A percentile compares a stretch with the other conserved stretches of the same genome.
Evolutionary conservation across 2,113 vertebrate genomes (phyloP).

Genomic region (Phalacrocorax pelagicus): DNA sequence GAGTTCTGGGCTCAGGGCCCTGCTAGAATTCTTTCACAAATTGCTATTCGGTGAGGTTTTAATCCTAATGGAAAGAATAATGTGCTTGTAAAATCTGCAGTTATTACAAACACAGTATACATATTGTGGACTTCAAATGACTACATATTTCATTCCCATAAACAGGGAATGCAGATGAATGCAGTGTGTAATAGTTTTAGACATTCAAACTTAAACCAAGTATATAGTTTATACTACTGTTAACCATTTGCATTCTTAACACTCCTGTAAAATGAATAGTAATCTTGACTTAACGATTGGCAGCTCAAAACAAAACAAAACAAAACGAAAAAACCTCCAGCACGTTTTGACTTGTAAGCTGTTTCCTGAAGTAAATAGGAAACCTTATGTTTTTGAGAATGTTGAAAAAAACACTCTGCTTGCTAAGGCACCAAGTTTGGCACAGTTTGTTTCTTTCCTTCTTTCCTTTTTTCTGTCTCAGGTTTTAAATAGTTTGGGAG

Average conservation of each 20-base stretch:
- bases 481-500: conserved; percentile 13
- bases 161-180: conserved; percentile 81
- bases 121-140: conserved; percentile 85
- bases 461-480: neutral
- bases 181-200: conserved; percentile 77
- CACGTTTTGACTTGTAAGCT: conserved; percentile 19
- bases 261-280: conserved; percentile 69
- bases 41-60: conserved; percentile 87
- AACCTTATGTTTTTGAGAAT: conserved; percentile 8
- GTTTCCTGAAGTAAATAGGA: conserved; percentile 58
- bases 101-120: conserved; percentile 88
- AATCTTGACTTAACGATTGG: conserved; percentile 70
- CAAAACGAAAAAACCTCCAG: neutral
- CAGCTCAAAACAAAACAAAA: conserved; percentile 49
- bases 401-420: neutral
- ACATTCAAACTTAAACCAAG: conserved; percentile 74
- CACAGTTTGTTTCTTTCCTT: neutral
- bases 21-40: conserved; percentile 90
- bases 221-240: conserved; percentile 73
- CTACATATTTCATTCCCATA: conserved; percentile 84
- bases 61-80: conserved; percentile 92
- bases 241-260: conserved; percentile 80
- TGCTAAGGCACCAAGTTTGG: neutral
- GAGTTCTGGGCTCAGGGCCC: conserved; percentile 84
- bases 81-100: conserved; percentile 88